A percentile compares a stretch with the other conserved stretches of the same genome.
Evolutionary conservation across 2,888 invertebrate species (phyloP).

Genomic region (Idaea aversata): DNA sequence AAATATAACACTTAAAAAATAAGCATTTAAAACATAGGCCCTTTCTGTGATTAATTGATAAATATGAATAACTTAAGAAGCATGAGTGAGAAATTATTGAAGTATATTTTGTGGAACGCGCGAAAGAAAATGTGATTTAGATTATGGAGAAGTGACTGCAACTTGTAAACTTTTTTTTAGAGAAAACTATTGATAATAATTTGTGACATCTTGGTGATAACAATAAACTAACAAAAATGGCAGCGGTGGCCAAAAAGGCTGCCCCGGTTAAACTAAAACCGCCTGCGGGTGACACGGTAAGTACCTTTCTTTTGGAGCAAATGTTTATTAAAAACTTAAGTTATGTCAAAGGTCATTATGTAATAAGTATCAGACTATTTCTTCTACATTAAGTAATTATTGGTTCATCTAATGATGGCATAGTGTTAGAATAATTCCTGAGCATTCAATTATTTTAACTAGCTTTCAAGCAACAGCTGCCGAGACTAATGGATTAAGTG

Average conservation of each 20-base stretch:
- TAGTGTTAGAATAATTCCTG: not conserved
- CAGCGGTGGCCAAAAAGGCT: slow-evolving; percentile 66
- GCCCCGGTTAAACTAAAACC: slow-evolving; percentile 40
- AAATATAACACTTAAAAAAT: slow-evolving; percentile 47
- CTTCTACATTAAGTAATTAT: not conserved
- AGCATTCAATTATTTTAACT: not conserved
- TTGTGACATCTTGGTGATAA: slow-evolving; percentile 67
- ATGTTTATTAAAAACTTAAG: slow-evolving; percentile 10
- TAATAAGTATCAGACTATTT: slow-evolving; percentile 19
- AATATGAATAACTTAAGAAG: slow-evolving; percentile 22
- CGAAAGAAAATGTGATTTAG: slow-evolving; percentile 30
- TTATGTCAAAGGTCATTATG: slow-evolving; percentile 39
- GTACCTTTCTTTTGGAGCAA: slow-evolving; percentile 35
- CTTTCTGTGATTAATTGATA: slow-evolving; percentile 31
- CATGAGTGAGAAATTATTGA: slow-evolving; percentile 19
- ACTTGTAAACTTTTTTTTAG: slow-evolving; percentile 26
- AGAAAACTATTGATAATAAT: slow-evolving; percentile 33
- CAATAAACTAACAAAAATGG: slow-evolving; percentile 59
- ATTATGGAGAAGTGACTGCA: slow-evolving; percentile 48
- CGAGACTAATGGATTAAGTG: not conserved
- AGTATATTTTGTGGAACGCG: slow-evolving; percentile 21
- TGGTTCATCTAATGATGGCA: not conserved
- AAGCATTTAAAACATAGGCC: slow-evolving; percentile 54
- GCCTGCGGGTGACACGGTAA: slow-evolving; percentile 54
- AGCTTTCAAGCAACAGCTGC: not conserved